Percentiles rank a stretch among this genome's conserved stretches.
phyloP scores from a whole-genome alignment of 2,113 vertebrate genomes.

The Mystacornis crossleyi region DNA sequence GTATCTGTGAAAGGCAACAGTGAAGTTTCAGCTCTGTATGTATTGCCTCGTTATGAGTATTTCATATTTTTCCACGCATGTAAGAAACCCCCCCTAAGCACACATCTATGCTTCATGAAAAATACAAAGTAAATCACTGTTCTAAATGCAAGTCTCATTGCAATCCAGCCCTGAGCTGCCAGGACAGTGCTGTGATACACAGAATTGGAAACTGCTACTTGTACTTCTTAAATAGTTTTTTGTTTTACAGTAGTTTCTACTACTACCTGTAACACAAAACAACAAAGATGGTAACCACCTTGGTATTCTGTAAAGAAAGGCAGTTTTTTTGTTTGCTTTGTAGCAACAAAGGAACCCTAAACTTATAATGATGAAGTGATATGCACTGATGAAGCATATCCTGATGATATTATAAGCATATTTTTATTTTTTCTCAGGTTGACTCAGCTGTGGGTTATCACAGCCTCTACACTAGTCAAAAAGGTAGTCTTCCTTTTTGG shows the following conservation, averaged over 20 bases:
- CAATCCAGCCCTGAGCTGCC: background rate
- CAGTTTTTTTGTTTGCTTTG: background rate
- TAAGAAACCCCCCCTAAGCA: background rate
- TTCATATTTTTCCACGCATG: background rate
- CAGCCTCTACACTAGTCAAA: background rate
- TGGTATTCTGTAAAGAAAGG: background rate
- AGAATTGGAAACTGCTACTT: background rate
- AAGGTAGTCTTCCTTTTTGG: background rate
- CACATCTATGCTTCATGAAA: background rate
- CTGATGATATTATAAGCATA: background rate
- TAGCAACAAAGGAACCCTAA: background rate
- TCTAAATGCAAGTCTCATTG: background rate
- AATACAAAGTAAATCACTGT: background rate
- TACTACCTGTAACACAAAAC: background rate
- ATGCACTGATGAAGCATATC: background rate
- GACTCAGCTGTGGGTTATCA: background rate
- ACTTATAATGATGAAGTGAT: background rate
- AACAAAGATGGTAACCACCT: background rate
- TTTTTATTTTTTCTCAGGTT: background rate
- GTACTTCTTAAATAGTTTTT: background rate
- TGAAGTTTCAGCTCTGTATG: background rate
- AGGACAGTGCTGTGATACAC: background rate
- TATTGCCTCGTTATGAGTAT: background rate
- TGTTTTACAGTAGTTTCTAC: background rate
- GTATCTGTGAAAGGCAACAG: background rate